Percentiles rank a stretch among this genome's conserved stretches.
Evolutionary conservation across 1,140 invertebrate genomes (phyloP).

Genomic region (Orius insidiosus): DNA sequence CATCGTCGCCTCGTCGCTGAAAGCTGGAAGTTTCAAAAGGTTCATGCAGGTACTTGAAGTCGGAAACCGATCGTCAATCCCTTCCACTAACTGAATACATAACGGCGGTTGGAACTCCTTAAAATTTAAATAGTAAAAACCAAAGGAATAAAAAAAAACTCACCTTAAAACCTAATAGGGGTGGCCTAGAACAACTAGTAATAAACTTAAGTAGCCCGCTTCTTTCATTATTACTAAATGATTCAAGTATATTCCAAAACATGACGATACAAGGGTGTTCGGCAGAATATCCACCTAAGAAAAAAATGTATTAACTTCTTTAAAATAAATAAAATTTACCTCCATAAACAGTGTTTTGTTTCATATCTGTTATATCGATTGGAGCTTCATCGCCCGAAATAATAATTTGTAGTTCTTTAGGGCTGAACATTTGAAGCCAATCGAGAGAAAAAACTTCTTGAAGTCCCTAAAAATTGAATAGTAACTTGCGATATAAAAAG

Average conservation of each 20-base stretch:
- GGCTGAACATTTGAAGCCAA: constrained; percentile 89
- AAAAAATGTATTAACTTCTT: constrained; percentile 11
- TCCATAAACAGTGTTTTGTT: constrained; percentile 62
- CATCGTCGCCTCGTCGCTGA: constrained; percentile 56
- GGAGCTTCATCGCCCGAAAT: constrained; percentile 86
- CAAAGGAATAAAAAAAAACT: too few species aligned
- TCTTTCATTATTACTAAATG: constrained; percentile 69
- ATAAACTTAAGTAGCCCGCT: constrained; percentile 88
- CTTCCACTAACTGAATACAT: constrained; percentile 83
- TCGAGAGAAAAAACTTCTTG: constrained; percentile 76
- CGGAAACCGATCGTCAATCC: constrained; percentile 70
- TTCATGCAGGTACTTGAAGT: constrained; percentile 97
- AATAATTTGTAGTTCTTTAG: constrained; percentile 81
- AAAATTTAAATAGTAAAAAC: too few species aligned
- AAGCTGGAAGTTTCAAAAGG: constrained; percentile 86
- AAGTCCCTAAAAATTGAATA: constrained; percentile 39
- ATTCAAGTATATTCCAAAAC: constrained; percentile 73
- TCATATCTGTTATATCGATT: constrained; percentile 82
- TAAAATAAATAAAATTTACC: constrained; percentile 26
- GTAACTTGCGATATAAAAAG: background rate
- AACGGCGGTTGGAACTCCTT: constrained; percentile 66
- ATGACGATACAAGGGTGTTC: constrained; percentile 59
- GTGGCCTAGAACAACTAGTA: constrained; percentile 91
- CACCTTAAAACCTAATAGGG: constrained; percentile 91
- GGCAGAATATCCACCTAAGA: constrained; percentile 55